Evolutionary conservation across 2,113 vertebrate genomes (phyloP).

Genomic region (Geothlypis trichas): DNA sequence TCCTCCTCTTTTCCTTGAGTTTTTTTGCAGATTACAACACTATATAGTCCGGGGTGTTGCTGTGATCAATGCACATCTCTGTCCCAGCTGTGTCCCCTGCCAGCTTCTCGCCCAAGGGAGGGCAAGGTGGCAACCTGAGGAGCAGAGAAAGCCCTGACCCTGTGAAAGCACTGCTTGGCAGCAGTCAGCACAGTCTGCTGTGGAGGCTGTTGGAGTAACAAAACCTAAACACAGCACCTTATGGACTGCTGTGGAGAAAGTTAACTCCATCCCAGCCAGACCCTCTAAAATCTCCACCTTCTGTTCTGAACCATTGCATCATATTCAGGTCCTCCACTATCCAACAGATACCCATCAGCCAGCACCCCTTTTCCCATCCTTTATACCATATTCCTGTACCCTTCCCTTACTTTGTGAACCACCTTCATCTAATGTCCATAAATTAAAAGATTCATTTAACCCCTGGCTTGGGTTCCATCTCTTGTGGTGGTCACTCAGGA

Average conservation of each 20-base stretch:
- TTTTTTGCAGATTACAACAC: not conserved
- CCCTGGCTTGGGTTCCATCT: not conserved
- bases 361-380: fast-evolving
- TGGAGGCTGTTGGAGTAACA: not conserved
- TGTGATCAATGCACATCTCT: not conserved
- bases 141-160: not conserved
- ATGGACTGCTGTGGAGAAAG: not conserved
- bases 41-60: not conserved
- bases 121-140: not conserved
- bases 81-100: not conserved
- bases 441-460: not conserved
- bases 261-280: not conserved
- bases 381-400: not conserved
- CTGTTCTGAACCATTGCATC: not conserved
- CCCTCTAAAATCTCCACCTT: not conserved
- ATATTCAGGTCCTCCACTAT: not conserved
- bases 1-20: not conserved
- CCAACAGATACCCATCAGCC: not conserved
- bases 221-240: not conserved
- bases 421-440: not conserved
- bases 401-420: not conserved
- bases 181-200: not conserved
- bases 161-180: not conserved
- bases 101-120: not conserved
- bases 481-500: not conserved